Base-by-base conservation (phyloP, 2,888 invertebrate genomes). In the Digitonthophagus gazella region DNA sequence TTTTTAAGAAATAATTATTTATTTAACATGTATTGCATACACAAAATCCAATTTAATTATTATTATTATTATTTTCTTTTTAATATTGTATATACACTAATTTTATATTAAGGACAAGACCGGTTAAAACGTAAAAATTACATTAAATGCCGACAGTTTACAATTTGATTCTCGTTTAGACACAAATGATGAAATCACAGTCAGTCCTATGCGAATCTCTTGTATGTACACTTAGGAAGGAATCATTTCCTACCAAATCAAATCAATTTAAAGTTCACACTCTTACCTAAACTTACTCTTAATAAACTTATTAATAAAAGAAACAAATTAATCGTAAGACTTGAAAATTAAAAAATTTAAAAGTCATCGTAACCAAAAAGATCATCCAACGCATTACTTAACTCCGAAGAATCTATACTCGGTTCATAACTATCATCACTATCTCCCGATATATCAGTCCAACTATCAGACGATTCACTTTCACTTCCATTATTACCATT, bases 381-480 rank as follows among this genome's bases (percentile, higher is more conserved):
- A 68, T 75, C 75, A 67, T 73, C 75, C 55, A 75, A 67, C 58
- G 73, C 74, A 54, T 73, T 74, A 57, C 74, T 75, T 56, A 75
- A 68, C 19, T 72, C 74, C n/a, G 75, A 75, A 18, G 72, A 74
- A 57, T 74, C 74, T n/a, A n/a, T n/a, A n/a, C n/a, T n/a, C 61
- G 71, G 71, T 5, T 68, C 71, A 15, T 72, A 72, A 11, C 72
- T 71, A 64, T 74, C 74, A 16, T 72, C 72, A 22, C 71, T 72
- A 54, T 74, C 74, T 58, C 74, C 74, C 6, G 75, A 75, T 44
- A 74, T 67, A 20, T 75, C 75, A 54, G 75, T 75, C 75, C 75
- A 75, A 70, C 74, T 74, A 11, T 72, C 72, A 66, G 70, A 73
- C 14, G 71, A 71, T 58, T 69, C 71, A 58, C 71, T 71, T 69